A percentile compares a stretch with the other conserved stretches of the same genome.
These are phyloP conservation scores for Drosophila paucipuncta DNA, from an alignment of 2,888 invertebrate species.

Conservation along the genomic window DNA sequence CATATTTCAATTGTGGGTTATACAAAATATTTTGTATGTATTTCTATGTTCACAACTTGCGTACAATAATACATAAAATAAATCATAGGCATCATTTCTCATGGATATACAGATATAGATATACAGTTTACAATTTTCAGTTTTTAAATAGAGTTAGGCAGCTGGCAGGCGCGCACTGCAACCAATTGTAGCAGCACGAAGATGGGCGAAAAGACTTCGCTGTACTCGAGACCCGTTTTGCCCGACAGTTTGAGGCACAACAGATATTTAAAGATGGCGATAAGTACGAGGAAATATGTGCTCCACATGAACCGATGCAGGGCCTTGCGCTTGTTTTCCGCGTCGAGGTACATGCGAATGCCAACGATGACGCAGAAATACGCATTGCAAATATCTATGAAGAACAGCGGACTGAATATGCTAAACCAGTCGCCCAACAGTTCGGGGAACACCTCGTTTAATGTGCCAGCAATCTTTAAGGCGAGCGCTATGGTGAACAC, in stretches of 20 bases:
- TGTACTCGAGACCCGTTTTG: conserved; percentile 93
- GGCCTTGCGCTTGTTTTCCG: conserved; percentile 90
- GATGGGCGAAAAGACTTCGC: conserved; percentile 96
- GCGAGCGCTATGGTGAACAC: conserved; percentile 94
- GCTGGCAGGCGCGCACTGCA: conserved; percentile 96
- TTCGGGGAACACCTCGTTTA: conserved; percentile 77
- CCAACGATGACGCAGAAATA: conserved; percentile 98
- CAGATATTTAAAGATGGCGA: conserved; percentile 96
- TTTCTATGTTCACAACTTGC: conserved; percentile 24
- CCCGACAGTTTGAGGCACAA: conserved; percentile 94
- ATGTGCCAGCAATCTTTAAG: conserved; percentile 90
- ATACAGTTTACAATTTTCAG: conserved; percentile 8
- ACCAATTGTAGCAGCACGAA: conserved; percentile 95
- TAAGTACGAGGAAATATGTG: conserved; percentile 91
- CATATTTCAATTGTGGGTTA: not conserved
- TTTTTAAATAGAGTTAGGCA: conserved; percentile 86
- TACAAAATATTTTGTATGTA: conserved; percentile 34
- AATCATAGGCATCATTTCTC: conserved; percentile 22
- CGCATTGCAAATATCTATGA: conserved; percentile 95
- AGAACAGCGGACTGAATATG: conserved; percentile 95
- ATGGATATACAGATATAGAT: conserved; percentile 3
- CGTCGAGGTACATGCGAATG: conserved; percentile 95
- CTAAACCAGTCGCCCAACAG: conserved; percentile 92
- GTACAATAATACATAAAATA: conserved; percentile 18
- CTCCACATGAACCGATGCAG: conserved; percentile 93